Conservation (phyloP, 2,797 vertebrate species). For the Eospalax fontanierii region DNA sequence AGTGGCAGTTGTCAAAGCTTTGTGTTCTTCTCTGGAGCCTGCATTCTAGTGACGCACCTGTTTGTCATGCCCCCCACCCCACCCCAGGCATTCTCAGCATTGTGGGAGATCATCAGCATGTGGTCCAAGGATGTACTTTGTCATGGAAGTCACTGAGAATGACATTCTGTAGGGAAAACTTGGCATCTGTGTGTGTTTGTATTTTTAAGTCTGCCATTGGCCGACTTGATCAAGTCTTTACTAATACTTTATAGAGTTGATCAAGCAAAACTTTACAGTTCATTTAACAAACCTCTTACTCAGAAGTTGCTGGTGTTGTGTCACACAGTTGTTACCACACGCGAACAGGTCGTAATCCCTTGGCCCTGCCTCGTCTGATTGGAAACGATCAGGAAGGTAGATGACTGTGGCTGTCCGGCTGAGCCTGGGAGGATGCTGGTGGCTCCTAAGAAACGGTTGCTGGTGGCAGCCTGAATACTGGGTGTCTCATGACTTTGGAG, state of each 20-base stretch:
- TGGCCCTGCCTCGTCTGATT: not conserved
- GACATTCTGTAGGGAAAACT: not conserved
- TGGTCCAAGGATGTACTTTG: not conserved
- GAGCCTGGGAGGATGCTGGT: not conserved
- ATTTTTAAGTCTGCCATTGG: conserved; percentile 12
- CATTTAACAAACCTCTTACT: not conserved
- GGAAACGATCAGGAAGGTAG: conserved; percentile 4
- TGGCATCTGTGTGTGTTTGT: conserved; percentile 6
- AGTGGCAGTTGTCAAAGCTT: not conserved
- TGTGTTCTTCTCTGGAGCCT: not conserved
- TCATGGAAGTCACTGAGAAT: not conserved
- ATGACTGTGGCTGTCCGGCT: too few species aligned
- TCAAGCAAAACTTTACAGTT: not conserved
- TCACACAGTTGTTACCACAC: not conserved
- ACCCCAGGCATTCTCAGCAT: not conserved
- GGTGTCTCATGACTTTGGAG: not conserved
- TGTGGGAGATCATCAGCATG: not conserved
- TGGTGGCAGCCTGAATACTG: not conserved
- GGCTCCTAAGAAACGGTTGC: not conserved
- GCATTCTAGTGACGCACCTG: not conserved
- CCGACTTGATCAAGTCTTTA: conserved; percentile 18
- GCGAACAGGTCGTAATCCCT: not conserved
- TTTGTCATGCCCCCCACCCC: not conserved
- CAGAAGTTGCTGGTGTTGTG: not conserved
- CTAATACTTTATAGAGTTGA: not conserved